Conservation (phyloP, 2,113 vertebrate species). For the Glaucomys volans region DNA sequence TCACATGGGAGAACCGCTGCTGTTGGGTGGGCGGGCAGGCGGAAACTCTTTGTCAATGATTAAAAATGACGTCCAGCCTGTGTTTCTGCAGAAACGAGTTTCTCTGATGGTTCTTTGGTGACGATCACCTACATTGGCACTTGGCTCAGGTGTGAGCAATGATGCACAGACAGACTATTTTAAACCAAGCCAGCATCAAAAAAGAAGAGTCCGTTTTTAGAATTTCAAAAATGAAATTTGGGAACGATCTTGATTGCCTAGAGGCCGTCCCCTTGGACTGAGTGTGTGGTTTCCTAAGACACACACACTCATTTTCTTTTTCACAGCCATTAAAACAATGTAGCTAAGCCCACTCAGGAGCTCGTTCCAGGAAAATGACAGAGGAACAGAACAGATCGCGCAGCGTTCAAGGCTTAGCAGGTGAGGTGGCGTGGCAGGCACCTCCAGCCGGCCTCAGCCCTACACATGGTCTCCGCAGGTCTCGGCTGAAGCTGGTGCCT, state of each 20-base stretch:
- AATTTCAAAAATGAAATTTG: neutral
- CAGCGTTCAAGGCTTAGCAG: neutral
- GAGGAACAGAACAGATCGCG: neutral
- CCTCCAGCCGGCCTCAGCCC: conserved; percentile 33
- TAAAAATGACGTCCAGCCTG: neutral
- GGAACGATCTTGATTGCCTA: neutral
- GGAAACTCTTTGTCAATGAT: neutral
- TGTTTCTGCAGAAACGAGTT: neutral
- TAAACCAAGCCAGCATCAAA: neutral
- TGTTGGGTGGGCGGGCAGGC: neutral
- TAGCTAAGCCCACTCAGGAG: neutral
- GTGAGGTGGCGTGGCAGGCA: neutral
- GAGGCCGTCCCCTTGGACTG: too few relatives aligned
- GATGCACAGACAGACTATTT: neutral
- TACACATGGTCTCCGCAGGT: neutral
- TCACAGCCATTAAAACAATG: too few relatives aligned
- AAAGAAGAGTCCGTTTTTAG: neutral
- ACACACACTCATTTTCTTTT: neutral
- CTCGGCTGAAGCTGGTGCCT: neutral
- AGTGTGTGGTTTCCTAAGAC: neutral
- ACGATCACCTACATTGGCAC: neutral
- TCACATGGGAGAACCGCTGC: neutral
- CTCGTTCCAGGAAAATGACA: neutral
- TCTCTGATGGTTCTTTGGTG: neutral
- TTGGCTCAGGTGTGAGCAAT: neutral